Base-by-base conservation (phyloP, 2,113 vertebrate genomes). In the Meleagris gallopavo region DNA sequence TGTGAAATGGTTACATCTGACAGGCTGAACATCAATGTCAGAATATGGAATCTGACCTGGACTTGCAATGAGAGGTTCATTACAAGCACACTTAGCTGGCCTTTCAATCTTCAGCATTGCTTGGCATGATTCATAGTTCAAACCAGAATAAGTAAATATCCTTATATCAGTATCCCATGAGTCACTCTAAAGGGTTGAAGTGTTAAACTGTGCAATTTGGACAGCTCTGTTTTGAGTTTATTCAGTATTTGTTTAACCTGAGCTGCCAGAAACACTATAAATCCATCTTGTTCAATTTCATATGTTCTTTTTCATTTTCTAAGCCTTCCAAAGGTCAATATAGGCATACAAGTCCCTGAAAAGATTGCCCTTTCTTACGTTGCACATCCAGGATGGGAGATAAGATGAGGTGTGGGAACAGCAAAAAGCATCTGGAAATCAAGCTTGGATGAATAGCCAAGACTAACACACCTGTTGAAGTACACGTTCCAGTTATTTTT, bases 211-310 rank as follows among this genome's bases (percentile, higher is more conserved):
- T 87, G 87, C 52, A 76, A 66, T 81, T 92, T 72, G 64, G 90
- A 83, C 60, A 94, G 67, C 58, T 96, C 89, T 97, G 90, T 83
- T 97, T 97, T 96, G 94, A 96, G 86, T 97, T 95, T 96, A 45
- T 83, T 91, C 96, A 74, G 71, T 96, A 95, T 97, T 98, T 98
- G 67, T 95, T 97, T 97, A 97, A 98, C 95, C 95, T 96, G 55
- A 76, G 66, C 80, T 95, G 95, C 95, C 97, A 97, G 80, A 96
- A 96, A 83, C 76, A 93, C 86, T 96, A 91, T 94, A 97, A 95
- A 97, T 97, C 94, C 67, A 93, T 96, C 92, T 93, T 55, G 19
- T 69, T 87, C 70, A 62, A 95, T 91, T 95, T 73, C 7, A 0
- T 57, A 18, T 80, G 71, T 78, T 66, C 83, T 81, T 92, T 94